These are phyloP conservation scores for Vireo griseus DNA, from an alignment of 2,797 vertebrate genomes.

Conservation along the genomic window DNA sequence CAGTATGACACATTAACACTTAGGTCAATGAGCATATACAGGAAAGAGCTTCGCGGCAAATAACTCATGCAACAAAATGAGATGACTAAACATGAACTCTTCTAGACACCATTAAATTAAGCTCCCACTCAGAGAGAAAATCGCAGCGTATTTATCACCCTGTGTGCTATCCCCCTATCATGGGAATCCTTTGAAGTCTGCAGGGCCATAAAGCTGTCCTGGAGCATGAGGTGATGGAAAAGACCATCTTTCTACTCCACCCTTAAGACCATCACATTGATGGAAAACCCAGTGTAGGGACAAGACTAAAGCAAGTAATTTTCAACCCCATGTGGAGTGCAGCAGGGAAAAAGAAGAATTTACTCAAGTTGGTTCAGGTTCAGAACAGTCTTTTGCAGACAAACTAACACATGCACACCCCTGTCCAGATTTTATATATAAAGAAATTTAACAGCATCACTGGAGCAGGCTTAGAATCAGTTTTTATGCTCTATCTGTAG, in stretches of 20 bases:
- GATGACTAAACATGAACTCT: not conserved
- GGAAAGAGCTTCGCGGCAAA: not conserved
- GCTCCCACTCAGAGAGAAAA: not conserved
- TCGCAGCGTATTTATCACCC: not conserved
- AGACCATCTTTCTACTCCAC: not conserved
- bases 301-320: not conserved
- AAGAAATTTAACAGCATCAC: not conserved
- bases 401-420: not conserved
- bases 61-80: not conserved
- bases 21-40: not conserved
- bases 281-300: rapidly evolving
- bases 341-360: not conserved
- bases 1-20: not conserved
- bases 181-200: not conserved
- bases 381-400: not conserved
- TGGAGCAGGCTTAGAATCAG: not conserved
- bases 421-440: not conserved
- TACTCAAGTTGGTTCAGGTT: not conserved
- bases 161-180: not conserved
- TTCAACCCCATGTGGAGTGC: not conserved
- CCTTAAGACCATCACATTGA: rapidly evolving
- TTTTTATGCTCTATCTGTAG: not conserved
- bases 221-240: not conserved
- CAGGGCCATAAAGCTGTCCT: not conserved
- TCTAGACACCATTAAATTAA: not conserved